phyloP scores from a whole-genome alignment of 2,888 invertebrate genomes.

The Piscicola geometra region DNA sequence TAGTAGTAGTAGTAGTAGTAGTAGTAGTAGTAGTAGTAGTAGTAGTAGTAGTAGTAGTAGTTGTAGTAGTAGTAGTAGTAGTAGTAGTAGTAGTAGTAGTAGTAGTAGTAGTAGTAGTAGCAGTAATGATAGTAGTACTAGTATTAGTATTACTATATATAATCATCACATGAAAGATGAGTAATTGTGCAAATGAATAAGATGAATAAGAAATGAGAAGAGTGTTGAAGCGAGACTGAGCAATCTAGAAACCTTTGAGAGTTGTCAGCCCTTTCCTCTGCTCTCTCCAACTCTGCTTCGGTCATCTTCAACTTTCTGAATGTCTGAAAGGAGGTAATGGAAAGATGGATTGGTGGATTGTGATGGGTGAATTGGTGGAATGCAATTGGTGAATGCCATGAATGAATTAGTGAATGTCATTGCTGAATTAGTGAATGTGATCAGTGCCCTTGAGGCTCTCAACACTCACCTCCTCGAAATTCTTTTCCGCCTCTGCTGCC shows the following conservation, averaged over 20 bases:
- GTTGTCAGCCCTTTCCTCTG: conserved; percentile 50
- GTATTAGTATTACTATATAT: not conserved
- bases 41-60: conserved; percentile 40
- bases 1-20: conserved; percentile 37
- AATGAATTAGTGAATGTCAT: too few species aligned
- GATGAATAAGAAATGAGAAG: too few species aligned
- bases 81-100: conserved; percentile 31
- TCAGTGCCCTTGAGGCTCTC: too few species aligned
- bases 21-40: conserved; percentile 40
- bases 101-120: conserved; percentile 24
- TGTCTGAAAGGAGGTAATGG: conserved; percentile 40
- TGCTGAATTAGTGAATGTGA: too few species aligned
- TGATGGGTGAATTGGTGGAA: too few species aligned
- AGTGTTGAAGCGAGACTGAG: too few species aligned
- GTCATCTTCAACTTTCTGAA: conserved; percentile 48
- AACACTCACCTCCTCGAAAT: conserved; percentile 99
- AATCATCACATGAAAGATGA: too few species aligned
- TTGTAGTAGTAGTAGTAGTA: conserved; percentile 40
- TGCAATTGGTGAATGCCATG: too few species aligned
- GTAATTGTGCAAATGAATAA: too few species aligned
- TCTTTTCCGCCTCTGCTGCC: conserved; percentile 76
- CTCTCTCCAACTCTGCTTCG: conserved; percentile 51
- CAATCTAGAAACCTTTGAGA: conserved; percentile 49
- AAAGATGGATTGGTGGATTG: too few species aligned
- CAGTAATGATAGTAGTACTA: not conserved